Conservation (phyloP, 2,797 vertebrate genomes). For the Crax fasciolata region DNA sequence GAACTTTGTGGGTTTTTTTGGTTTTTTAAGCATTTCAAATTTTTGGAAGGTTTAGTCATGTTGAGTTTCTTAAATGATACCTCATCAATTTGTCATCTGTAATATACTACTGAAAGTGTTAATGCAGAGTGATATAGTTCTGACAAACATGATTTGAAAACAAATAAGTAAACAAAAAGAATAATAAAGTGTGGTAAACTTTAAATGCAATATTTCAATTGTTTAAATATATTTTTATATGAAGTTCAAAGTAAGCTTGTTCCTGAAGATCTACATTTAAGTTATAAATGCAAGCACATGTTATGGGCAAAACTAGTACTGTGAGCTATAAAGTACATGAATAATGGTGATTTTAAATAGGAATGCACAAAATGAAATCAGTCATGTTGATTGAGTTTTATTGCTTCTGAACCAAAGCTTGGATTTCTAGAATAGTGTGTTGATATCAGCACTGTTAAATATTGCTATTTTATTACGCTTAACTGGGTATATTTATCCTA, state of each 20-base stretch:
- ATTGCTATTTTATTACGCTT: accelerated
- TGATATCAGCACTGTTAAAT: accelerated
- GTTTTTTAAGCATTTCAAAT: accelerated
- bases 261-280: accelerated
- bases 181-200: accelerated
- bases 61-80: accelerated
- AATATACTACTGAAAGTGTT: accelerated
- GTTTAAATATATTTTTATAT: accelerated
- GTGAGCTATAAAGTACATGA: accelerated
- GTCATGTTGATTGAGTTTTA: accelerated
- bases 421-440: accelerated
- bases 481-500: accelerated
- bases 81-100: accelerated
- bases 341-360: accelerated
- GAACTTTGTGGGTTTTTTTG: no score
- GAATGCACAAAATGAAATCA: accelerated
- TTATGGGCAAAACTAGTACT: accelerated
- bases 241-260: accelerated
- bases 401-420: accelerated
- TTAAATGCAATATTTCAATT: accelerated
- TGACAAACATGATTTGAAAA: accelerated
- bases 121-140: accelerated
- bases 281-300: accelerated
- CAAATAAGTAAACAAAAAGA: accelerated
- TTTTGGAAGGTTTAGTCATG: accelerated